Base-by-base conservation (phyloP, 2,888 invertebrate species). In the Coenonympha glycerion region DNA sequence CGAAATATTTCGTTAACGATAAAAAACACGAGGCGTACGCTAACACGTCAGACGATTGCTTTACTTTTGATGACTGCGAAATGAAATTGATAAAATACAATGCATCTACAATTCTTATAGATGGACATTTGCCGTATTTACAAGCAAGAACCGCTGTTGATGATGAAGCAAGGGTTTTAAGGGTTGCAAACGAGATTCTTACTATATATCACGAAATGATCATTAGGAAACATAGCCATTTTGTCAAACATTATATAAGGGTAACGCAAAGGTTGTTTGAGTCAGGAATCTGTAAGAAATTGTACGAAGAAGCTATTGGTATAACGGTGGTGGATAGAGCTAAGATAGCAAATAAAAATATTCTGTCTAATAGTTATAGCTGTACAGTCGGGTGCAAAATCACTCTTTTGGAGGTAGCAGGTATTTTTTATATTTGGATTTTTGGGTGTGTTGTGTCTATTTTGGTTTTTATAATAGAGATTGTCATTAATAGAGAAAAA, bases 191-290 rank as follows among this genome's bases (percentile, higher is more conserved):
- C 24, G 74, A 73, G 36, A 40, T 82, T 6, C 8, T 85, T 0
- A 68, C 67, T 0, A 62, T 79, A 0, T 84, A 72, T 46, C 76
- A 79, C 28, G 81, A 84, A 56, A 84, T 86, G 71, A 21, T 79
- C 11, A 61, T 83, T 0, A 58, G 70, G 1, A 81, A 74, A 34
- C 55, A 69, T 9, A 68, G 68, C 52, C 47, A 61, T 1, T 50
- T 82, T 0, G 63, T 65, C 0, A 44, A 11, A 0, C 65, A 57
- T 6, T 67, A 82, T 36, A 63, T 68, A 9, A 62, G 61, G 3
- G 57, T 71, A 0, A 46, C 75, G 3, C 26, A 46, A 16, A 64
- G 71, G n/a, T 58, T 86, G 0, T 74, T 72, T 50, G 83, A 85
- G 57, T 69, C 73, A n/a, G 85, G 84, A 6, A 77, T 86, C 18